These are phyloP conservation scores for Pyrochroa serraticornis DNA, from an alignment of 2,888 invertebrate species.

Conservation along the genomic window DNA sequence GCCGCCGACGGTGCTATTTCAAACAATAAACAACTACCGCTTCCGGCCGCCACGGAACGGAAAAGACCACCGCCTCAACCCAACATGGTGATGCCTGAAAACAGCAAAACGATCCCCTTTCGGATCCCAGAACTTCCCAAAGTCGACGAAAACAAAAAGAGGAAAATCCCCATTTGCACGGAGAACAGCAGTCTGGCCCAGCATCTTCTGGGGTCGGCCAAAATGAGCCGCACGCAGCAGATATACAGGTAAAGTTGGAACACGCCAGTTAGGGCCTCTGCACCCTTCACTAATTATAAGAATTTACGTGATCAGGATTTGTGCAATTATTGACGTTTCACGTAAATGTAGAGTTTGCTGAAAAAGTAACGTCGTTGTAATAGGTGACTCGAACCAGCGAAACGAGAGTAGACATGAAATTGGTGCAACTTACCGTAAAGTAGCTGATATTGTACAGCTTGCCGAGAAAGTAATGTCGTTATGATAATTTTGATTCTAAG, in stretches of 20 bases:
- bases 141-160: slow-evolving; percentile 52
- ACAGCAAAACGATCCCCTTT: slow-evolving; percentile 37
- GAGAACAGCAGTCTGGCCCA: slow-evolving; percentile 53
- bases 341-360: too few species aligned
- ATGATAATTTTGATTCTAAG: too few species aligned
- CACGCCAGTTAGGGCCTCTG: too few species aligned
- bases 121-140: slow-evolving; percentile 55
- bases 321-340: too few species aligned
- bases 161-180: slow-evolving; percentile 46
- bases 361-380: too few species aligned
- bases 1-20: slow-evolving; percentile 70
- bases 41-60: slow-evolving; percentile 59
- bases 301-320: too few species aligned
- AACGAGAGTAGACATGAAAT: too few species aligned
- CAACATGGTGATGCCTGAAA: slow-evolving; percentile 11
- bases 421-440: too few species aligned
- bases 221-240: slow-evolving; percentile 56
- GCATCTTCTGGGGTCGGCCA: slow-evolving; percentile 53
- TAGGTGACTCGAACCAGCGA: too few species aligned
- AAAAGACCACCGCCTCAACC: slow-evolving; percentile 44
- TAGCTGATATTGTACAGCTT: too few species aligned
- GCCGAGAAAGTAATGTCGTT: too few species aligned
- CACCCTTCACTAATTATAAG: too few species aligned
- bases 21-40: slow-evolving; percentile 67
- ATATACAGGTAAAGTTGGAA: slow-evolving; percentile 55